phyloP scores from a whole-genome alignment of 2,888 invertebrate species.

The Polyommatus icarus region DNA sequence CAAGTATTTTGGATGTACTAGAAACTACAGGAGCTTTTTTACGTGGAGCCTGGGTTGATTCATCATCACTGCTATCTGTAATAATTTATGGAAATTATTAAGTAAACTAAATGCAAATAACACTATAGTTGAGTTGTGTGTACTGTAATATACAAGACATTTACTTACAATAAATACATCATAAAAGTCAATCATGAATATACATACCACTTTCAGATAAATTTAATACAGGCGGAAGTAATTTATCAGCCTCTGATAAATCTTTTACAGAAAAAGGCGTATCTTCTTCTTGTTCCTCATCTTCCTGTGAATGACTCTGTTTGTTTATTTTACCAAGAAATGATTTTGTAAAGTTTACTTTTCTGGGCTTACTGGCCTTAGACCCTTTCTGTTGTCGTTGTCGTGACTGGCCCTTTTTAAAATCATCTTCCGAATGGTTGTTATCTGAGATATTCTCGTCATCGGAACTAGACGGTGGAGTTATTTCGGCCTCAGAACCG shows the following conservation, averaged over 20 bases:
- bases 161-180: too few relatives aligned
- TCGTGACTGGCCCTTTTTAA: conserved; percentile 40
- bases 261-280: conserved; percentile 63
- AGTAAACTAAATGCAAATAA: not conserved
- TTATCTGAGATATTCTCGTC: conserved; percentile 53
- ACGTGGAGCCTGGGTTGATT: conserved; percentile 46
- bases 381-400: conserved; percentile 39
- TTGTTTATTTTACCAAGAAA: conserved; percentile 59
- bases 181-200: not conserved
- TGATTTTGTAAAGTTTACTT: conserved; percentile 56
- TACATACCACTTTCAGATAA: conserved; percentile 76
- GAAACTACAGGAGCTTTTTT: conserved; percentile 33
- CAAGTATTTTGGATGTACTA: conserved; percentile 36
- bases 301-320: conserved; percentile 46
- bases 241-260: conserved; percentile 70
- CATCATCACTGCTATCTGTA: conserved; percentile 75
- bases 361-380: conserved; percentile 39
- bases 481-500: conserved; percentile 73
- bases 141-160: too few relatives aligned
- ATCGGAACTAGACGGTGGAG: conserved; percentile 61
- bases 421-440: conserved; percentile 55
- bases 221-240: conserved; percentile 68
- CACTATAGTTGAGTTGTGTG: not conserved
- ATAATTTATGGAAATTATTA: conserved; percentile 34
- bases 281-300: conserved; percentile 47